Percentiles rank a stretch among this genome's conserved stretches.
These are phyloP conservation scores for Carabus problematicus DNA, from an alignment of 2,888 invertebrate genomes.

Conservation along the genomic window DNA sequence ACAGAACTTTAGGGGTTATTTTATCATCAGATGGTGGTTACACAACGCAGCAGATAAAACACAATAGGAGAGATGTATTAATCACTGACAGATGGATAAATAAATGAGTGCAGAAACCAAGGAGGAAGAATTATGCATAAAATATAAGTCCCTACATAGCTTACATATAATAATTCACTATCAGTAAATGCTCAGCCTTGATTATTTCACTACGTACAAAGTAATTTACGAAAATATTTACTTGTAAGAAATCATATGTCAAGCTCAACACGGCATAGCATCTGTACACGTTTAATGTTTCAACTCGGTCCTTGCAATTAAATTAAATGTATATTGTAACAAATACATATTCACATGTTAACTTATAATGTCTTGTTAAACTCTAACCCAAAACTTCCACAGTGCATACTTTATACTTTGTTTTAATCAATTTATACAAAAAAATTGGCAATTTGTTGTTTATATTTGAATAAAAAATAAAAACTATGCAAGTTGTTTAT, in stretches of 20 bases:
- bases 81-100: too few relatives aligned
- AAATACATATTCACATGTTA: slow-evolving; percentile 19
- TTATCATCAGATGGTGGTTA: too few relatives aligned
- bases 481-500: too few relatives aligned
- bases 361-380: too few relatives aligned
- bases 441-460: too few relatives aligned
- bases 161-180: slow-evolving; percentile 31
- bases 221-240: slow-evolving; percentile 32
- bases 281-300: slow-evolving; percentile 27
- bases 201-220: slow-evolving; percentile 26
- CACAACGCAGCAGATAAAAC: too few relatives aligned
- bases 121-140: slow-evolving; percentile 10
- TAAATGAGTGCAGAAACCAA: not conserved
- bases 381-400: too few relatives aligned
- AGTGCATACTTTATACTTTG: too few relatives aligned
- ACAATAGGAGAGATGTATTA: too few relatives aligned
- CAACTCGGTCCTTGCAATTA: not conserved
- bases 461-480: too few relatives aligned
- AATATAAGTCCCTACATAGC: slow-evolving; percentile 28
- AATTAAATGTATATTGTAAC: slow-evolving; percentile 20
- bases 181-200: slow-evolving; percentile 31
- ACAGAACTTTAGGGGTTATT: too few relatives aligned
- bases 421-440: too few relatives aligned
- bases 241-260: slow-evolving; percentile 22
- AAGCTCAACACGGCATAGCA: slow-evolving; percentile 26